These are phyloP conservation scores for Eurois occulta DNA, from an alignment of 2,888 invertebrate species.

Conservation along the genomic window DNA sequence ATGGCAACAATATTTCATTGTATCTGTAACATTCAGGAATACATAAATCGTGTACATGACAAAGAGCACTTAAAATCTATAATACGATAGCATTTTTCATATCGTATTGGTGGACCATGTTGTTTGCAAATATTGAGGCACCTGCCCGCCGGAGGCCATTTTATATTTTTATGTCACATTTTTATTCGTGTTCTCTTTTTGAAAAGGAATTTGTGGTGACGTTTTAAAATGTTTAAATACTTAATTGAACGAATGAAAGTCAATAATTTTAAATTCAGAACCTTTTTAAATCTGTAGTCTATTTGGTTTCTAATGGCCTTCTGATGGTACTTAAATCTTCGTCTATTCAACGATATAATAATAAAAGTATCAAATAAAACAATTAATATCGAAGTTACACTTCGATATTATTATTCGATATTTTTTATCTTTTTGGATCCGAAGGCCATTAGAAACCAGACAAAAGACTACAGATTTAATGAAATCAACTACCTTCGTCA, in stretches of 20 bases:
- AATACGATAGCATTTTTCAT: constrained; percentile 71
- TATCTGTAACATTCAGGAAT: constrained; percentile 65
- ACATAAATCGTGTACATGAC: constrained; percentile 63
- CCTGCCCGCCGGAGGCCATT: constrained; percentile 68
- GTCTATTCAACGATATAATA: not conserved
- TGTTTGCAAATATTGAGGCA: constrained; percentile 75
- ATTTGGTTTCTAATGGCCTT: not conserved
- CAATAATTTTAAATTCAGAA: not conserved
- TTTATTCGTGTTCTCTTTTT: constrained; percentile 49
- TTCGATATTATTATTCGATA: too few species aligned
- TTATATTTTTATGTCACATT: constrained; percentile 65
- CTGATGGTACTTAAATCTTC: not conserved
- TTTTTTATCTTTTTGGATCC: too few species aligned
- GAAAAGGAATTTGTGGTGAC: constrained; percentile 9
- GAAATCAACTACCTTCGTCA: too few species aligned
- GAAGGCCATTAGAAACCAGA: too few species aligned
- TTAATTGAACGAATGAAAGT: not conserved
- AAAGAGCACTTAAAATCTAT: constrained; percentile 69
- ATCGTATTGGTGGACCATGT: constrained; percentile 66
- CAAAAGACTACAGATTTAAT: too few species aligned
- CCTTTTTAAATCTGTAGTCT: not conserved
- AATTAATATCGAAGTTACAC: not conserved
- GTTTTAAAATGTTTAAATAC: not conserved
- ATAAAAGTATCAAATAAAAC: not conserved
- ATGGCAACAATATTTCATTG: constrained; percentile 66